Evolutionary conservation across 2,113 vertebrate genomes (phyloP).

Genomic region (Noturus placidus): DNA sequence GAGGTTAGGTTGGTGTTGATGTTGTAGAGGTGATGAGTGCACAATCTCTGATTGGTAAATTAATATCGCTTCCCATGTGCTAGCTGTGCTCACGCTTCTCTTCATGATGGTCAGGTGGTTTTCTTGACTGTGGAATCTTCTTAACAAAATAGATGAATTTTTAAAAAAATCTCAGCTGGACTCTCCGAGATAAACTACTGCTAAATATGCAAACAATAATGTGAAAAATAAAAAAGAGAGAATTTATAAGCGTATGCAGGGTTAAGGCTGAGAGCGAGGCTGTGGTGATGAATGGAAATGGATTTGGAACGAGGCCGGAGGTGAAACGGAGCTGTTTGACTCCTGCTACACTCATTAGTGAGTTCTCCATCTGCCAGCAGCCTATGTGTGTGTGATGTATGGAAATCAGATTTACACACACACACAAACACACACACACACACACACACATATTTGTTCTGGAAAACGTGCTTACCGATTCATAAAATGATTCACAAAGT

Average conservation of each 20-base stretch:
- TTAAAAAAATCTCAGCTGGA: neutral
- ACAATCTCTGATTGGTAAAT: neutral
- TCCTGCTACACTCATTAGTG: conserved; percentile 27
- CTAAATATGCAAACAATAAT: conserved; percentile 13
- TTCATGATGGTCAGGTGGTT: neutral
- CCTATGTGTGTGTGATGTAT: conserved; percentile 4
- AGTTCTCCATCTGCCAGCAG: conserved; percentile 27
- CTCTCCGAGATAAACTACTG: neutral
- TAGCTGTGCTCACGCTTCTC: neutral
- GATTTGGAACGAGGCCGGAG: conserved; percentile 17
- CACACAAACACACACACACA: conserved; percentile 7
- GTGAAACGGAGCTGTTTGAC: conserved; percentile 10
- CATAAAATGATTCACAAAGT: conserved; percentile 12
- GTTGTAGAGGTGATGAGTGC: neutral
- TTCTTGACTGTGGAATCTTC: neutral
- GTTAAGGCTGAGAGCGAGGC: conserved; percentile 12
- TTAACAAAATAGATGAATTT: neutral
- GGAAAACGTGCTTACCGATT: neutral
- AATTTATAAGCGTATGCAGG: neutral
- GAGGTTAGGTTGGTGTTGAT: neutral
- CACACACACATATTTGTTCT: neutral
- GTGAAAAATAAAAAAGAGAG: neutral
- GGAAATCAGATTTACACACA: conserved; percentile 20
- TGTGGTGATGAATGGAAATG: conserved; percentile 27
- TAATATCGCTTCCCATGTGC: neutral